A percentile compares a stretch with the other conserved stretches of the same genome.
These are phyloP conservation scores for Zelostemma sp. DNA, from an alignment of 1,140 invertebrate genomes.

Conservation along the genomic window DNA sequence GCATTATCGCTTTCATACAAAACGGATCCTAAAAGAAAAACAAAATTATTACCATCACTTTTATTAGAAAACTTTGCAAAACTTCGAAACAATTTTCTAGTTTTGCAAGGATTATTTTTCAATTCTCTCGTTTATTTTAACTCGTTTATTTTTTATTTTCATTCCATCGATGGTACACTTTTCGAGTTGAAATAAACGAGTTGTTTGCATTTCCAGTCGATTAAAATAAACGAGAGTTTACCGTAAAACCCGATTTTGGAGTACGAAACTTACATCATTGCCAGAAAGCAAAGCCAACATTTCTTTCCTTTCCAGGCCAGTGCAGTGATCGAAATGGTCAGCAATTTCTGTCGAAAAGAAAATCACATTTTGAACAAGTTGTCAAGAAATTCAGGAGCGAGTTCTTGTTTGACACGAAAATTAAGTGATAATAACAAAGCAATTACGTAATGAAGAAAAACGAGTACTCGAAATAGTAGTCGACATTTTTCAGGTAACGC, in stretches of 20 bases:
- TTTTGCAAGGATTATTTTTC: too few species aligned
- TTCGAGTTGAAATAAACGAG: neutral
- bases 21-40: slow-evolving; percentile 82
- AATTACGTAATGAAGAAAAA: slow-evolving; percentile 58
- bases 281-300: slow-evolving; percentile 86
- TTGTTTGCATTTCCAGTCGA: neutral
- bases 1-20: slow-evolving; percentile 84
- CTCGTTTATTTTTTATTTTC: too few species aligned
- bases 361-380: slow-evolving; percentile 8
- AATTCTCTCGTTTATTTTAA: too few species aligned
- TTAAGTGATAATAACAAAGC: slow-evolving; percentile 15
- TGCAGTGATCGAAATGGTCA: slow-evolving; percentile 92
- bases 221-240: neutral
- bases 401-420: neutral
- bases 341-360: slow-evolving; percentile 74
- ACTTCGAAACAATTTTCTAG: too few species aligned
- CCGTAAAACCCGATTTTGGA: slow-evolving; percentile 5
- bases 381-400: too few species aligned
- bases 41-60: slow-evolving; percentile 4
- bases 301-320: slow-evolving; percentile 92
- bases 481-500: slow-evolving; percentile 2
- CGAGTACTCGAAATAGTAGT: neutral
- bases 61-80: too few species aligned
- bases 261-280: slow-evolving; percentile 83
- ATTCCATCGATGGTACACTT: too few species aligned